Base-by-base conservation (phyloP, 2,113 vertebrate species). In the Rhea americana region DNA sequence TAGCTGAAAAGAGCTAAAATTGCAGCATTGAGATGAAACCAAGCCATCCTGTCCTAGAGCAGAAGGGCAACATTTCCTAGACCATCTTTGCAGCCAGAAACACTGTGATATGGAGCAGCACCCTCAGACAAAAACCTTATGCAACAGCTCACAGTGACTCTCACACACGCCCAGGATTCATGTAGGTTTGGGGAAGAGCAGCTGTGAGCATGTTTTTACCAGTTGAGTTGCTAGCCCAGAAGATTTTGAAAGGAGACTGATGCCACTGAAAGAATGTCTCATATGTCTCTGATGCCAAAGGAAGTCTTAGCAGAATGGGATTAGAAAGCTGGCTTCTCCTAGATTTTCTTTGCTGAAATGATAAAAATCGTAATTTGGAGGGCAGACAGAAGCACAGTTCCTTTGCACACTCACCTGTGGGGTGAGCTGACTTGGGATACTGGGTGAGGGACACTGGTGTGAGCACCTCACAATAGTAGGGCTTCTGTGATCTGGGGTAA, bases 121-220 rank as follows among this genome's bases (percentile, higher is more conserved):
- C 35, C 28, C 0, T 0, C 25, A 78, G 59, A 85, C 32, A 35
- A 71, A 67, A 79, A 59, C 3, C 21, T 67, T 21, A 22, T 50
- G 67, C 72, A 82, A 43, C 65, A 0, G 0, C 39, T 76, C 4
- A 0, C 8, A 26, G 13, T 26, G 32, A n/a, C 48, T n/a, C 0
- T 0, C 35, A 17, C 30, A 8, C 0, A 0, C 37, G 24, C 47
- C 30, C 43, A 11, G 67, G 39, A 39, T 65, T 78, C 75, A 65
- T 4, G 11, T 25, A 90, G 75, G 39, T 63, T 43, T 50, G 66
- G 55, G 47, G 14, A 72, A 43, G 28, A 56, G 28, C 0, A 0
- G 13, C 39, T 24, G 20, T 30, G 74, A 78, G 22, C 7, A 2
- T 30, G 13, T 87, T 71, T 84, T 58, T 53, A 58, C 51, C 74